Percentiles rank a stretch among this genome's conserved stretches.
Conservation (phyloP, 2,888 invertebrate genomes). For the Myopa tessellatipennis region DNA sequence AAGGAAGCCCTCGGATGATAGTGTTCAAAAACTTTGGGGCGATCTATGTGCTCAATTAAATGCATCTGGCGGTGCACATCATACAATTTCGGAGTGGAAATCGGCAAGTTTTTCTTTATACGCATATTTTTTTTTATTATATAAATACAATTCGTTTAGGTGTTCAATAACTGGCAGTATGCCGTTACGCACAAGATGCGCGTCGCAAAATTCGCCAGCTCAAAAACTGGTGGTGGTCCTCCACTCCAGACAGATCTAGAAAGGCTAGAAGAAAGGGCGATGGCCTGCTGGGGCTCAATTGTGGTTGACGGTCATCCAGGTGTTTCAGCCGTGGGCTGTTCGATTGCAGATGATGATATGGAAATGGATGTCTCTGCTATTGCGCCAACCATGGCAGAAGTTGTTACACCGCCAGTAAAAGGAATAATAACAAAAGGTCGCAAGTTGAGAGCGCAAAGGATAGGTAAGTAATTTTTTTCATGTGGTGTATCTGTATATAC, state of each 20-base stretch:
- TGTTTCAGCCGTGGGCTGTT: background rate
- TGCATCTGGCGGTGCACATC: background rate
- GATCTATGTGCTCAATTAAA: background rate
- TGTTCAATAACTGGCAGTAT: background rate
- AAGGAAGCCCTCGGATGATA: background rate
- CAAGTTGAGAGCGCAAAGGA: background rate
- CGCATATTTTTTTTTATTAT: no score
- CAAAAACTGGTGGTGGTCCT: background rate
- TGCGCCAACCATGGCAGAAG: background rate
- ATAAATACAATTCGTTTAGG: no score
- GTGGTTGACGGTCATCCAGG: background rate
- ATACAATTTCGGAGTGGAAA: background rate
- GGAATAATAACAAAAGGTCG: background rate
- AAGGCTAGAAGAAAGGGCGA: background rate
- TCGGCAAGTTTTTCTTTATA: background rate
- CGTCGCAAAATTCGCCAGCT: background rate
- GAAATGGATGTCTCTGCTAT: background rate
- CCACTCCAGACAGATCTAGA: background rate
- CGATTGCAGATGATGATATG: background rate
- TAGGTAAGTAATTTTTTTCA: background rate
- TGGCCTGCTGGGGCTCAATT: background rate
- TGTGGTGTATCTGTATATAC: background rate
- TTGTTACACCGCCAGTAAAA: background rate
- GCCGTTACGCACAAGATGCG: slow-evolving; percentile 3
- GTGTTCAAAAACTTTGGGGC: background rate